Evolutionary conservation across 2,888 invertebrate genomes (phyloP), one percentile per base, ranked within the genome.

Genomic region (Mantis religiosa): DNA sequence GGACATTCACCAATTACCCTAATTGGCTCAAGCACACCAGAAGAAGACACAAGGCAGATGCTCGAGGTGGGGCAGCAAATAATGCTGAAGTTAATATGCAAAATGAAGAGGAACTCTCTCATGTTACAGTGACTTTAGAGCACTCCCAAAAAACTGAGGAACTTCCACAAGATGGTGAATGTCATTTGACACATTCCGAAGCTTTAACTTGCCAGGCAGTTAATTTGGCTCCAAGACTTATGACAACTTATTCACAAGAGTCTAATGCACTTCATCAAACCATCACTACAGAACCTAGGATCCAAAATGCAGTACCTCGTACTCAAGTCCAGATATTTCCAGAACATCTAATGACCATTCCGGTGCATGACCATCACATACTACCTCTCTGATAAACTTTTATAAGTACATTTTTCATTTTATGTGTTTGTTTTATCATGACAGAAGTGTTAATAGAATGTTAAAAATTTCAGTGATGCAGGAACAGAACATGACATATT

Each of bases 11-110:
- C 81, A 94, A 93, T 91, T 94, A 94, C 90, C 94, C 95, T 3
- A 95, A 95, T 91, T 95, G 94, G 93, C 92, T 93, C 90, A 95
- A 95, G 91, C 95, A 95, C 91, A 93, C 95, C 88, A 93, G 95
- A 84, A 93, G 95, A 91, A 93, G 94, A 84, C 95, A 95, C 91
- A 95, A 91, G 93, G 47, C 83, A 15, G 90, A 90, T 83, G 86
- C 88, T 25, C 82, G 83, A n/a, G 86, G 86, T 86, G 28, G 86
- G 9, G 14, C 34, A 34, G 25, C 28, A 71, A 81, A 20, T 28
- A 81, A 54, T 41, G n/a, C 87, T 82, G 34, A 82, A 14, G 87
- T 87, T n/a, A 82, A 30, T 82, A 3, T 82, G 20, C 87, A 87
- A n/a, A 87, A 30, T 34, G 82, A 87, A 41, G 87, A 27, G 28